Base-by-base conservation (phyloP, 2,113 vertebrate genomes). In the Chaetodon auriga region DNA sequence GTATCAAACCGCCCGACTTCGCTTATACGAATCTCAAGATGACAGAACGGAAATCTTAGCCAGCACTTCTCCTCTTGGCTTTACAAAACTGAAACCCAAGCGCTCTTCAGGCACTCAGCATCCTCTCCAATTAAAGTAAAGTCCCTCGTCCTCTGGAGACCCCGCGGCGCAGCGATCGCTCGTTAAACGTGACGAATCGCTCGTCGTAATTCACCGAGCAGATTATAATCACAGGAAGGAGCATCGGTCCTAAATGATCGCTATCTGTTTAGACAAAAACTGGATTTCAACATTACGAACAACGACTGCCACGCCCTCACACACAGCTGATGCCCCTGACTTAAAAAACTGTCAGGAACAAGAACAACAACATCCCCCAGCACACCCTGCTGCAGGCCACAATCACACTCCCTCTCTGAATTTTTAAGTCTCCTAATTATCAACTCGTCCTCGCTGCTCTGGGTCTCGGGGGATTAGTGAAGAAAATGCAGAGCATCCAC, bases 401-500 rank as follows among this genome's bases (percentile, higher is more conserved):
- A 78, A 62, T 54, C 66, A 58, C 41, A 46, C 49, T 68, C 30
- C 57, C 18, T 60, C 25, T 75, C 49, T 73, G 58, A 74, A 80
- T 76, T 61, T 78, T 41, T 54, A 77, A 72, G 15, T 69, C 38
- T 49, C 60, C 73, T 81, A 55, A 81, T 86, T 71, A 83, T 70
- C 60, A 51, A 84, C 84, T 81, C 76, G 48, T 84, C 62, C 46
- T 65, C 45, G 46, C 49, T 49, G 35, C 53, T 76, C 61, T 1
- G 14, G 19, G 68, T 75, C 80, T 84, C 68, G 7, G 58, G n/a
- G n/a, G 70, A 83, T n/a, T 7, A 81, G 36, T 46, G 61, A 46
- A 85, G 85, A 86, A 83, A 69, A 83, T 68, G 76, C 63, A 14
- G 61, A 71, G 25, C 76, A 83, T 84, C 63, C 65, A 21, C 0